Base-by-base conservation (phyloP, 2,797 vertebrate genomes). In the Myotis pilosus region DNA sequence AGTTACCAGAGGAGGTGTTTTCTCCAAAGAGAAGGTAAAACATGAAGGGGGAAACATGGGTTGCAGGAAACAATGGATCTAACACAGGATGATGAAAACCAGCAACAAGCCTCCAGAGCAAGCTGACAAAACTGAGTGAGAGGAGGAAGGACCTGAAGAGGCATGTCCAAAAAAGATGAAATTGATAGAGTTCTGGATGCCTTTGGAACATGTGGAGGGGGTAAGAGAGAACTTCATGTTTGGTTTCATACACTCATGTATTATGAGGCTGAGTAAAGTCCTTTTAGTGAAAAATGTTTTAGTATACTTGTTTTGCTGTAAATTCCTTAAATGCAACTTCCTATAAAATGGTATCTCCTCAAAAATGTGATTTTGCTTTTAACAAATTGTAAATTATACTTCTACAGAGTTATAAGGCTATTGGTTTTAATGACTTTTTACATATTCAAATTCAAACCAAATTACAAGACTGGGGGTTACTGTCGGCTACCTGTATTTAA, bases 341-440 rank as follows among this genome's bases (percentile, higher is more conserved):
- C 41, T 76, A 38, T 93, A 72, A 94, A 97, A 97, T 79, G 38
- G 51, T 97, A 95, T 89, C 57, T 97, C 78, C 81, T 94, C 97
- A 96, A 97, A 47, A 93, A 68, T 94, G 17, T 95, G 87, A 94
- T 95, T 97, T 94, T 71, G 6, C 94, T 96, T 97, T 96, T 95
- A 92, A 96, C 89, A 96, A 94, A 95, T 41, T 93, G 25, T 85
- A 97, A 97, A 96, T 97, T 97, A 72, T 96, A 97, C 96, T 96
- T 94, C 49, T 60, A 66, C 94, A 66, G 60, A 85, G 76, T 94
- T 97, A 91, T 66, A 97, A 98, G 94, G 72, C 44, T 96, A 96
- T 62, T 96, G 16, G 97, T 97, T 97, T 55, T 89, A 97, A 96
- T 96, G 86, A 81, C 94, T 98, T 94, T 91, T 96, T 94, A 85